These are phyloP conservation scores for Tragulus kanchil DNA, from an alignment of 2,113 vertebrate species.

Conservation along the genomic window DNA sequence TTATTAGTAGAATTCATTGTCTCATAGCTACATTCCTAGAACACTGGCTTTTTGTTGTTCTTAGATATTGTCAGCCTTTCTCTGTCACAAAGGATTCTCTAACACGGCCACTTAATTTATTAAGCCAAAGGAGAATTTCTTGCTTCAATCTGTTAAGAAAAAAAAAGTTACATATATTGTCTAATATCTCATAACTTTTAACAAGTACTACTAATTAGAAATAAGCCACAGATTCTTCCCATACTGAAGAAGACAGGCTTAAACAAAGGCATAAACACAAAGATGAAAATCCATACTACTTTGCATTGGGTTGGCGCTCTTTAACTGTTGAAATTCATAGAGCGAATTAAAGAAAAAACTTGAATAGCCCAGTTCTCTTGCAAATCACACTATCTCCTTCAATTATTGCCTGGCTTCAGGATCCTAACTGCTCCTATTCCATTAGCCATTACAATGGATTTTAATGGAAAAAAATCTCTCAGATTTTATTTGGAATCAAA, in stretches of 20 bases:
- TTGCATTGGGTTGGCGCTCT: background rate
- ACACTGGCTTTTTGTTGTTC: background rate
- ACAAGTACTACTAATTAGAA: background rate
- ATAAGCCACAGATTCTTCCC: background rate
- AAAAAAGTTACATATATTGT: background rate
- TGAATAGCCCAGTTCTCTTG: background rate
- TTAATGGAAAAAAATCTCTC: constrained; percentile 8
- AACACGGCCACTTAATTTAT: background rate
- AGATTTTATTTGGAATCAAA: background rate
- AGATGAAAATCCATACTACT: background rate
- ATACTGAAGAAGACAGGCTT: background rate
- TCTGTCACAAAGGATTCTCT: background rate
- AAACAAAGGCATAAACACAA: background rate
- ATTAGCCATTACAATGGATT: background rate
- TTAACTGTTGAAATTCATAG: background rate
- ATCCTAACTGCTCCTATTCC: background rate
- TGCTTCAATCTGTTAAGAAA: background rate
- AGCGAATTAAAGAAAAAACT: background rate
- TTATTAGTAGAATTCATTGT: background rate
- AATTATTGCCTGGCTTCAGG: background rate
- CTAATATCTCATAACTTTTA: background rate
- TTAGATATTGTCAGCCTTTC: background rate
- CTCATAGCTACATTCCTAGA: background rate
- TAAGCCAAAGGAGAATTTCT: background rate
- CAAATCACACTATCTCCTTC: background rate